Percentiles rank a stretch among this genome's conserved stretches.
Evolutionary conservation across 2,797 vertebrate species (phyloP).

Genomic region (Babyrousa celebensis): DNA sequence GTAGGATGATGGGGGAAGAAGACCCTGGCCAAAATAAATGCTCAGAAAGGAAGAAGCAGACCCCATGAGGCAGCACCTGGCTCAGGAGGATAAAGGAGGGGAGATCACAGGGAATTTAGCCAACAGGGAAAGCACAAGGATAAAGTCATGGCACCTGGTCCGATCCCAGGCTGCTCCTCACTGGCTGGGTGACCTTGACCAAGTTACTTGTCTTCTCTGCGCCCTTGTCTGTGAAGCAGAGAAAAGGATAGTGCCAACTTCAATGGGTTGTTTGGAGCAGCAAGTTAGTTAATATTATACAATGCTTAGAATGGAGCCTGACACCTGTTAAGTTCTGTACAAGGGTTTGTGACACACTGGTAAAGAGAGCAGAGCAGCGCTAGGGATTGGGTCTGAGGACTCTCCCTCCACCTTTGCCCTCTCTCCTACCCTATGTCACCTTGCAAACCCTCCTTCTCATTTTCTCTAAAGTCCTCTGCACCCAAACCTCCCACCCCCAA

Average conservation of each 20-base stretch:
- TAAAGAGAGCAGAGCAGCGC: not conserved
- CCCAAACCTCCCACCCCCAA: not conserved
- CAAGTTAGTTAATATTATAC: not conserved
- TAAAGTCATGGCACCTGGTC: not conserved
- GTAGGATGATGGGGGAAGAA: not conserved
- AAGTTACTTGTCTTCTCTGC: not conserved
- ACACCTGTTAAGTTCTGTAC: not conserved
- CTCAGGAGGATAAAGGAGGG: not conserved
- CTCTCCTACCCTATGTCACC: not conserved
- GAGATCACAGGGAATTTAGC: not conserved
- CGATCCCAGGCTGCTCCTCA: not conserved
- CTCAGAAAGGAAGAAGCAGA: not conserved
- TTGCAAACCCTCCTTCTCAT: not conserved
- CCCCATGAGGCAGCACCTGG: not conserved
- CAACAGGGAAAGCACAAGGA: not conserved
- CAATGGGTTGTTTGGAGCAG: not conserved
- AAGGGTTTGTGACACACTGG: not conserved
- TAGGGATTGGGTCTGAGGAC: not conserved
- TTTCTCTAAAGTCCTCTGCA: constrained; percentile 38
- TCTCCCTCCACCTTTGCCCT: not conserved
- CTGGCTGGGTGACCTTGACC: not conserved
- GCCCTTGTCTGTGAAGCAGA: not conserved
- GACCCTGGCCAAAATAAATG: not conserved
- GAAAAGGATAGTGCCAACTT: not conserved
- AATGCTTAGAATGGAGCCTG: not conserved